These are phyloP conservation scores for Parnassius mnemosyne DNA, from an alignment of 2,888 invertebrate genomes.

Conservation along the genomic window DNA sequence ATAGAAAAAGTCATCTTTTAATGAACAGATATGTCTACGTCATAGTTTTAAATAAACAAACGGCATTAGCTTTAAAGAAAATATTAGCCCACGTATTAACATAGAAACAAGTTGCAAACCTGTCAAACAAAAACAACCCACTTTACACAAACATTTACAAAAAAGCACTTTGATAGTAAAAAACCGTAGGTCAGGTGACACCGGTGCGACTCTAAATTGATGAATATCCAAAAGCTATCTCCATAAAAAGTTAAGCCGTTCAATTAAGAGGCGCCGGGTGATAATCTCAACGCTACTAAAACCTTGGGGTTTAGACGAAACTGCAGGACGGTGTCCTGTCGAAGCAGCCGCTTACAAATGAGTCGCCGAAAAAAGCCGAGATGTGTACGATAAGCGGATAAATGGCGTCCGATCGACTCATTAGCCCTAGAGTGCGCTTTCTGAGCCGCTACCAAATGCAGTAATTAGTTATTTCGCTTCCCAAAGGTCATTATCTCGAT, in stretches of 20 bases:
- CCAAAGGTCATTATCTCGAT: not conserved
- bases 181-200: slow-evolving; percentile 11
- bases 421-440: slow-evolving; percentile 10
- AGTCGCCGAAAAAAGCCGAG: slow-evolving; percentile 11
- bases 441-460: slow-evolving; percentile 1
- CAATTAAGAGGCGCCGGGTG: slow-evolving; percentile 25
- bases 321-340: slow-evolving; percentile 1
- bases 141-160: not conserved
- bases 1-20: too few relatives aligned
- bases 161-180: not conserved
- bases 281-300: slow-evolving; percentile 5
- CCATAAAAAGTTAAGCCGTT: slow-evolving; percentile 23
- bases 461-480: slow-evolving; percentile 2
- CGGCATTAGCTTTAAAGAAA: too few relatives aligned
- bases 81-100: too few relatives aligned
- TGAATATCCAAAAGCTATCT: slow-evolving; percentile 12
- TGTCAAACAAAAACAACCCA: not conserved
- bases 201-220: not conserved
- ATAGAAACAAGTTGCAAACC: not conserved
- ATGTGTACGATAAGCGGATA: slow-evolving; percentile 10
- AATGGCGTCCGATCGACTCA: slow-evolving; percentile 8
- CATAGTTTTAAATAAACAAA: too few relatives aligned
- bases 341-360: slow-evolving; percentile 14
- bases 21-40: too few relatives aligned
- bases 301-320: not conserved